Base-by-base conservation (phyloP, 2,888 invertebrate species). In the Leptinotarsa juncta region DNA sequence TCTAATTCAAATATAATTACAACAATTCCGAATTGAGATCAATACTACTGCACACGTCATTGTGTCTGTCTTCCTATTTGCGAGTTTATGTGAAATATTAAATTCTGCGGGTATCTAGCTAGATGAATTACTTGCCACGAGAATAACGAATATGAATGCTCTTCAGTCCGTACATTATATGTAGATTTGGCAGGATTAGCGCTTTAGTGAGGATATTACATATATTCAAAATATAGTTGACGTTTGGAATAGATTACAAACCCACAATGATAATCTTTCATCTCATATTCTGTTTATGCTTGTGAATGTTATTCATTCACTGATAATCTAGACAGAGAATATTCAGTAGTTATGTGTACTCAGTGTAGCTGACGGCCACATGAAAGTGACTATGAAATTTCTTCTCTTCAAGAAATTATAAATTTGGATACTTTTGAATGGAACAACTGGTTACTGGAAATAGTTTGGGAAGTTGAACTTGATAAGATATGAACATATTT, bases 131-230 rank as follows among this genome's bases (percentile, higher is more conserved):
- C 15, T n/a, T 51, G 51, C 16, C 51, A 51, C 3, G 51, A n/a
- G 51, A 51, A n/a, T 51, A 51, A 51, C 51, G 51, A 51, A 51
- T 51, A 51, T 51, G 16, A 51, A 51, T 51, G 51, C n/a, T 51
- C 7, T 51, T 3, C 51, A 51, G 51, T 51, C 16, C 15, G 51
- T 16, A n/a, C n/a, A 51, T 51, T 51, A 51, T 51, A 51, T 51
- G n/a, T 15, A 51, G 51, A 51, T n/a, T 16, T 16, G 12, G 51
- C 7, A 16, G 51, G 51, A 51, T 51, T 51, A 51, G 4, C n/a
- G 16, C 16, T 5, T 5, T n/a, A 51, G 51, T 16, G 15, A 51
- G n/a, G 15, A n/a, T 51, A 51, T 51, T 51, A 51, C 15, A 7
- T 42, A 42, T 3, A 42, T 42, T 10, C 10, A 42, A 42, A 42